phyloP scores from a whole-genome alignment of 2,888 invertebrate species.

The Scaptomyza flava region DNA sequence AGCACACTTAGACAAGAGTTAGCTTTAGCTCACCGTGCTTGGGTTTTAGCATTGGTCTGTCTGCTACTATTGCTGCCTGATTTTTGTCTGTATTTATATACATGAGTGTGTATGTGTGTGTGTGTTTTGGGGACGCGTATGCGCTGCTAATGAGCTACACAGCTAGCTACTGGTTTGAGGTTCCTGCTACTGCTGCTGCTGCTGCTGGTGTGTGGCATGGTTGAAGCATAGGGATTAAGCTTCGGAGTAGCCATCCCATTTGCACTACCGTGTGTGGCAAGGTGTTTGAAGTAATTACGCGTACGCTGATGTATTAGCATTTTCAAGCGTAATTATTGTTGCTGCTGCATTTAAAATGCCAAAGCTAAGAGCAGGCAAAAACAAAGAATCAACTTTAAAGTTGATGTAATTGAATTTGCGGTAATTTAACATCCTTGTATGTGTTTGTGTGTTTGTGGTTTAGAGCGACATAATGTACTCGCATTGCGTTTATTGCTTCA shows the following conservation, averaged over 20 bases:
- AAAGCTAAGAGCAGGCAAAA: constrained; percentile 12
- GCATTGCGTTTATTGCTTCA: constrained; percentile 24
- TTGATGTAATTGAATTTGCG: constrained; percentile 67
- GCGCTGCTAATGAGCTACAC: constrained; percentile 66
- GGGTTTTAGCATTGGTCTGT: constrained; percentile 48
- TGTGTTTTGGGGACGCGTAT: constrained; percentile 41
- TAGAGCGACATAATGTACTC: constrained; percentile 24
- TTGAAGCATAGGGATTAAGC: constrained; percentile 59
- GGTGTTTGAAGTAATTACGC: constrained; percentile 78
- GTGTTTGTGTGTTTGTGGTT: constrained; percentile 9
- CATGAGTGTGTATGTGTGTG: constrained; percentile 10
- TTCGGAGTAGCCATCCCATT: constrained; percentile 28
- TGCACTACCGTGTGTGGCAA: constrained; percentile 41
- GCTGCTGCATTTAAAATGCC: constrained; percentile 49
- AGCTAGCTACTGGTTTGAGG: constrained; percentile 43
- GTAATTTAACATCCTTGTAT: constrained; percentile 34
- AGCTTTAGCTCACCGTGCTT: constrained; percentile 55
- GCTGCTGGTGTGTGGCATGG: constrained; percentile 32
- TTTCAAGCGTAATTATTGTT: constrained; percentile 69
- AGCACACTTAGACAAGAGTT: constrained; percentile 49
- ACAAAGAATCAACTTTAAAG: constrained; percentile 43
- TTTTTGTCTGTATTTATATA: constrained; percentile 31
- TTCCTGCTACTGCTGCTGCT: neutral
- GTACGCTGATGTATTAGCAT: constrained; percentile 74
- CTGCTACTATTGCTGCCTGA: constrained; percentile 36